phyloP scores from a whole-genome alignment of 2,113 vertebrate species.

The Typhlomys cinereus region DNA sequence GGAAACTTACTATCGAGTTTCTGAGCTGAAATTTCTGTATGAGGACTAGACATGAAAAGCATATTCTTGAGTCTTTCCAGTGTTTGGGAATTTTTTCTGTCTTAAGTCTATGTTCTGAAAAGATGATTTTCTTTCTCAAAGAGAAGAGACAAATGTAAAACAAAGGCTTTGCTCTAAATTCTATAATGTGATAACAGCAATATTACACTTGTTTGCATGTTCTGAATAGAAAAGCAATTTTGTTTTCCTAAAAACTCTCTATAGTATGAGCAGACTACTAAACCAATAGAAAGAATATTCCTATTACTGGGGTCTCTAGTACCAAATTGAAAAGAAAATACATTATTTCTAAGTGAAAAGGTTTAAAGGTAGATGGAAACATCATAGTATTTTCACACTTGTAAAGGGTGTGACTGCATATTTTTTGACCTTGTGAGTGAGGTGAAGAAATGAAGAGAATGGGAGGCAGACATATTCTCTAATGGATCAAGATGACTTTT shows the following conservation, averaged over 20 bases:
- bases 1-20: neutral
- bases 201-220: neutral
- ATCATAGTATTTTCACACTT: neutral
- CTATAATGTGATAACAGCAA: neutral
- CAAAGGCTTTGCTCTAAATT: neutral
- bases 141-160: neutral
- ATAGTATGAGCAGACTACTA: conserved; percentile 36
- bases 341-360: neutral
- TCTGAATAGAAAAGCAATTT: neutral
- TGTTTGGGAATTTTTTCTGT: neutral
- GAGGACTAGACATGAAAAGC: neutral
- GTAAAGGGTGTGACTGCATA: neutral
- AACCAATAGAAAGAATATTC: neutral
- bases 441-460: neutral
- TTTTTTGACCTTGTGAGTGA: neutral
- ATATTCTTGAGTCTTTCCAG: neutral
- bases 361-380: neutral
- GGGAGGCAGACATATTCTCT: neutral
- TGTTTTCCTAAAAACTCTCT: conserved; percentile 17
- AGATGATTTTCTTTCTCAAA: neutral
- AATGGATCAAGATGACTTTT: neutral
- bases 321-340: neutral
- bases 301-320: neutral
- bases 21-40: neutral
- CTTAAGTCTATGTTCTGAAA: neutral